A percentile compares a stretch with the other conserved stretches of the same genome.
These are phyloP conservation scores for Catamblyrhynchus diadema DNA, from an alignment of 2,797 vertebrate species.

Conservation along the genomic window DNA sequence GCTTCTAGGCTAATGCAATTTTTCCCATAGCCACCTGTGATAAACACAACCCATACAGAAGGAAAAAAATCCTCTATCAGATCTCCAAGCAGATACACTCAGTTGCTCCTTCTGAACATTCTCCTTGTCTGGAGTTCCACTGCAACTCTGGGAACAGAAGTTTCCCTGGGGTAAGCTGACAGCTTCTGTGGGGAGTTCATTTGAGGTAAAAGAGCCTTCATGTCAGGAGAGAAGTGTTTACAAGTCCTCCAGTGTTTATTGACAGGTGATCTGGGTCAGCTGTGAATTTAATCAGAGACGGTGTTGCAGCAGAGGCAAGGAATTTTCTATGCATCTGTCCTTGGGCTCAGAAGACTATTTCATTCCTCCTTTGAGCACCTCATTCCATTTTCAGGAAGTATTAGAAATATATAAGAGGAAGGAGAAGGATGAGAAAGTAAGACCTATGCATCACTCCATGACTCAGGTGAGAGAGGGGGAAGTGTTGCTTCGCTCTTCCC, in stretches of 20 bases:
- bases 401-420: neutral
- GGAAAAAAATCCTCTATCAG: neutral
- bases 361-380: neutral
- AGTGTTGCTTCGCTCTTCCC: neutral
- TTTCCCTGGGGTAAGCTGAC: neutral
- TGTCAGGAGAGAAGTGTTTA: neutral
- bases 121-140: neutral
- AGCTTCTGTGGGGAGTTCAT: neutral
- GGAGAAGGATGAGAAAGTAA: neutral
- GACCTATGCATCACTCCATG: neutral
- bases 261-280: neutral
- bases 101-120: neutral
- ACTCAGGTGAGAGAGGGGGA: neutral
- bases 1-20: neutral
- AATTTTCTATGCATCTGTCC: neutral
- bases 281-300: neutral
- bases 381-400: neutral
- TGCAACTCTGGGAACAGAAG: neutral
- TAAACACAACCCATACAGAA: neutral
- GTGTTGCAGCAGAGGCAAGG: neutral
- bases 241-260: neutral
- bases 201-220: neutral
- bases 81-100: neutral
- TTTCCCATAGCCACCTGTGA: neutral
- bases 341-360: neutral